These are phyloP conservation scores for Nicator chloris DNA, from an alignment of 2,113 vertebrate genomes.

Conservation along the genomic window DNA sequence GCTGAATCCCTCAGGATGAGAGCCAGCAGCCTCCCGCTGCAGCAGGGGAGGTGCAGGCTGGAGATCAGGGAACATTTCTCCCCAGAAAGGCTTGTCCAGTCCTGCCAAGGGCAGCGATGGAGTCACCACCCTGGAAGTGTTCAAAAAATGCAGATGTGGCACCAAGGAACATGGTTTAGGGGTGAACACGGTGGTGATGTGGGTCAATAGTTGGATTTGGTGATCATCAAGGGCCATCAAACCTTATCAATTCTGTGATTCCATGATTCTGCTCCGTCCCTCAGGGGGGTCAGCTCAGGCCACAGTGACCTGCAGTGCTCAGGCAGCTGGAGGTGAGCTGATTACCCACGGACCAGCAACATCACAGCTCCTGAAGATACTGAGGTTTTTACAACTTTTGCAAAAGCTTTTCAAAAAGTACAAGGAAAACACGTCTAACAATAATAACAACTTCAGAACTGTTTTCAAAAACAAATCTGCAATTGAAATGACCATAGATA, in stretches of 20 bases:
- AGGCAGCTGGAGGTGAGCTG: neutral
- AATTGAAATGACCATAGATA: neutral
- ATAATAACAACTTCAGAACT: neutral
- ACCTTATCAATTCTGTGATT: neutral
- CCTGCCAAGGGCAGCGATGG: neutral
- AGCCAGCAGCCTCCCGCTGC: neutral
- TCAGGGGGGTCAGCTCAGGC: neutral
- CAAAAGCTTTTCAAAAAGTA: neutral
- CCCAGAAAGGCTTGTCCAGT: neutral
- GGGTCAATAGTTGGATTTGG: neutral
- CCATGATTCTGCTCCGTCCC: neutral
- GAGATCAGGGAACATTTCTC: neutral
- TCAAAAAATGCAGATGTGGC: neutral
- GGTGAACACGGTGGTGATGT: neutral
- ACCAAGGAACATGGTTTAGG: neutral
- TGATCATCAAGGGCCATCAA: neutral
- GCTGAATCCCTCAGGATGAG: neutral
- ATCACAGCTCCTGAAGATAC: neutral
- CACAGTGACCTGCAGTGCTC: fast-evolving
- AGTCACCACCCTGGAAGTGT: neutral
- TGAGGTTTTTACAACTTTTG: fast-evolving
- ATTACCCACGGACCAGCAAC: neutral
- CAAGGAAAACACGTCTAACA: neutral
- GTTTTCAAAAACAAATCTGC: neutral
- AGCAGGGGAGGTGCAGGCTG: neutral